These are phyloP conservation scores for Entelurus aequoreus DNA, from an alignment of 2,113 vertebrate species.

Conservation along the genomic window DNA sequence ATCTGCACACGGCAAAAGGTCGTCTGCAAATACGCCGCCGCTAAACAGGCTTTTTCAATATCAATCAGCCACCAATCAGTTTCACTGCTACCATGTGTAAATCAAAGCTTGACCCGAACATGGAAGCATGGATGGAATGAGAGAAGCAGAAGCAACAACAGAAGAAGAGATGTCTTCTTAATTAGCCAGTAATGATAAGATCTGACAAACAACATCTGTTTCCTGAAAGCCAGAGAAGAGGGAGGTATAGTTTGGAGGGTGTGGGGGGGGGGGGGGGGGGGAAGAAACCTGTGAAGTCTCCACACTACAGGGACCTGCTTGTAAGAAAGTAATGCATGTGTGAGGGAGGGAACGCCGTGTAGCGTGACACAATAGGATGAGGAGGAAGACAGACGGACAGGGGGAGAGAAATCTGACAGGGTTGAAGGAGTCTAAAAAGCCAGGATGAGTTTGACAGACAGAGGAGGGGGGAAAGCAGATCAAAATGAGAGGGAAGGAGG, in stretches of 20 bases:
- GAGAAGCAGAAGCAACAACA: conserved; percentile 66
- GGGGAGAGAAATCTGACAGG: conserved; percentile 62
- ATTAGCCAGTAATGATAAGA: conserved; percentile 80
- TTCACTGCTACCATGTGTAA: conserved; percentile 29
- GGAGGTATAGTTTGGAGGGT: conserved; percentile 11
- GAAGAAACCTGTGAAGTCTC: conserved; percentile 66
- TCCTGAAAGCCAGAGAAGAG: conserved; percentile 53
- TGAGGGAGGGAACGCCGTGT: conserved; percentile 58
- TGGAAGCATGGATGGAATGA: conserved; percentile 61
- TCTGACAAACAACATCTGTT: conserved; percentile 83
- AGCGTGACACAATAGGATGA: conserved; percentile 68
- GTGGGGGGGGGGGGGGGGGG: conserved; percentile 28
- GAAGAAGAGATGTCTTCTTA: conserved; percentile 71
- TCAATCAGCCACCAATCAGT: conserved; percentile 50
- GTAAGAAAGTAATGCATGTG: conserved; percentile 62
- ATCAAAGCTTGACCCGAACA: conserved; percentile 49
- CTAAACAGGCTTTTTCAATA: conserved; percentile 26
- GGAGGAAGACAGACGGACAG: conserved; percentile 62
- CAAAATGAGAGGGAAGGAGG: conserved; percentile 40
- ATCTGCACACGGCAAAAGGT: conserved; percentile 44
- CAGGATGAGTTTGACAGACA: conserved; percentile 63
- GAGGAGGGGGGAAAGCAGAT: conserved; percentile 53
- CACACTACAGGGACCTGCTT: conserved; percentile 65
- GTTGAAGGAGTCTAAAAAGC: conserved; percentile 60
- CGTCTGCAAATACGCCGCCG: conserved; percentile 24